A percentile compares a stretch with the other conserved stretches of the same genome.
Evolutionary conservation across 2,113 vertebrate genomes (phyloP).

Genomic region (Propithecus coquereli): DNA sequence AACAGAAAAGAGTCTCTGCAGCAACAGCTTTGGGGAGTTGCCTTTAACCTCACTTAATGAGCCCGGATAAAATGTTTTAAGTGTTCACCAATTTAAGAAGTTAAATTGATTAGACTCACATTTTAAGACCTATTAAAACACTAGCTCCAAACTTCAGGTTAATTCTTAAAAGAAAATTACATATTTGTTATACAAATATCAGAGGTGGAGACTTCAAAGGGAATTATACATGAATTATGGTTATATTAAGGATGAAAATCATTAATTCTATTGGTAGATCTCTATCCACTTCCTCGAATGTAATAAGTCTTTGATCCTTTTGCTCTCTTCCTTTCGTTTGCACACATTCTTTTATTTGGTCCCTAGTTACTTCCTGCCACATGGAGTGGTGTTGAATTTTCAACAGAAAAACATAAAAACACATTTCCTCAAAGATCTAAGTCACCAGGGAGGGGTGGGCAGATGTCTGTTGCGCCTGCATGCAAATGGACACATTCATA

Average conservation of each 20-base stretch:
- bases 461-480: neutral
- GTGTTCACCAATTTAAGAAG: neutral
- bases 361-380: neutral
- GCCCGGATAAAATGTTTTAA: neutral
- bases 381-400: neutral
- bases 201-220: neutral
- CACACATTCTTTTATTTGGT: neutral
- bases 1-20: neutral
- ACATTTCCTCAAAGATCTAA: neutral
- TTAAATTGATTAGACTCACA: neutral
- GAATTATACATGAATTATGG: neutral
- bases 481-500: neutral
- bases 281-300: neutral
- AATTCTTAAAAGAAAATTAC: neutral
- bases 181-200: neutral
- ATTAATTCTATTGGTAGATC: too few species aligned
- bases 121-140: conserved; percentile 21
- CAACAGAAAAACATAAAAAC: neutral
- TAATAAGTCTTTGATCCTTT: neutral
- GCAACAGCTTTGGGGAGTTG: neutral
- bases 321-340: neutral
- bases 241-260: neutral
- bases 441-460: neutral
- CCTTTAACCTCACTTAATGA: conserved; percentile 16
- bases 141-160: neutral